These are phyloP conservation scores for Leptocoma aspasia DNA, from an alignment of 2,113 vertebrate species.

Conservation along the genomic window DNA sequence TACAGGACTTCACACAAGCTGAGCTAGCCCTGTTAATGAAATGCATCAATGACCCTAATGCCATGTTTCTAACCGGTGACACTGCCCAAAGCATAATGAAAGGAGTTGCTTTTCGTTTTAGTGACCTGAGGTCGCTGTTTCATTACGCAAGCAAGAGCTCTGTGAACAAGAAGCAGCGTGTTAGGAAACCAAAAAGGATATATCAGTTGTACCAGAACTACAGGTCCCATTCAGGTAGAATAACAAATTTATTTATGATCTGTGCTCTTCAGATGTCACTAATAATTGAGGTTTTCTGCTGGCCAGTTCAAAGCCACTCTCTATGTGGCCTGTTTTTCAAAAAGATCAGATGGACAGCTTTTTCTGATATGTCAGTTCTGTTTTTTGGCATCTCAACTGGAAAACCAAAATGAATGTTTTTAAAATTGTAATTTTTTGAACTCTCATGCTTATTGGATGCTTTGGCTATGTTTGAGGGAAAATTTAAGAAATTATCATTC, in stretches of 20 bases:
- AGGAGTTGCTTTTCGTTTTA: constrained; percentile 82
- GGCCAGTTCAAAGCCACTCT: not conserved
- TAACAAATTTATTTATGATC: not conserved
- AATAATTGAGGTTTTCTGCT: not conserved
- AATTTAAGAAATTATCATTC: not conserved
- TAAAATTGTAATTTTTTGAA: not conserved
- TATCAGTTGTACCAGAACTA: constrained; percentile 83
- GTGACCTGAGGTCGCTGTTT: constrained; percentile 78
- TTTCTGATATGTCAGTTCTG: not conserved
- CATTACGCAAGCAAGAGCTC: constrained; percentile 75
- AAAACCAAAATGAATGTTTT: not conserved
- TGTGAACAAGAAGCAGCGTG: constrained; percentile 56
- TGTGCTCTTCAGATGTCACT: not conserved
- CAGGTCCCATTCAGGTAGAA: constrained; percentile 80
- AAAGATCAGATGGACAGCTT: not conserved
- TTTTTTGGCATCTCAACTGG: not conserved
- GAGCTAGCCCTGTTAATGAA: constrained; percentile 79
- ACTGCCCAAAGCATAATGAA: constrained; percentile 85
- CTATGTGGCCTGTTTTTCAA: not conserved
- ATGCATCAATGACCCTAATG: constrained; percentile 79
- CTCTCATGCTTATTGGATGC: not conserved
- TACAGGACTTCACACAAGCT: constrained; percentile 83
- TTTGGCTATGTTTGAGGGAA: not conserved
- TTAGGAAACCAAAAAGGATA: constrained; percentile 76
- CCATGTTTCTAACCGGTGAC: constrained; percentile 83